Evolutionary conservation across 2,113 vertebrate genomes (phyloP), one percentile per base, ranked within the genome.

Genomic region (Montifringilla adamsi): DNA sequence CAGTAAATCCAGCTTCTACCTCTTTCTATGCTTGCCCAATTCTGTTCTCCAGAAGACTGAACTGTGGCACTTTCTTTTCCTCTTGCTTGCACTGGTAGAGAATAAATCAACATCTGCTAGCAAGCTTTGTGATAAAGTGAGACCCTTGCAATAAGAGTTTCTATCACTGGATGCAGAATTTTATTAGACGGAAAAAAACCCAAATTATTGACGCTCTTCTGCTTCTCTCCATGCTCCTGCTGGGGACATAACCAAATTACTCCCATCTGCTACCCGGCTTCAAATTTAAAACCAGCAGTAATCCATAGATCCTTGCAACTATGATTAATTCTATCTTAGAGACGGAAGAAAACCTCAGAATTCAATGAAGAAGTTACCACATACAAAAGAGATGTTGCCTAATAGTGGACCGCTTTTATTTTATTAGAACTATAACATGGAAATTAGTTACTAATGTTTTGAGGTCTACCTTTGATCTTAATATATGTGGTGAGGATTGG

Each of bases 361-460:
- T 94, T 93, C 90, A 96, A 96, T 95, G 80, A 87, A 94, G 55
- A 74, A 92, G 35, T 92, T 90, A 92, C 96, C 87, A 91, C 93
- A 95, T 89, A 89, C 91, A 96, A 94, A 96, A 94, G 76, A 96
- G 56, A 74, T 67, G 56, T 96, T 97, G 94, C 94, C 69, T 72
- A 93, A 94, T 81, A 88, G 35, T 64, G 60, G 47, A 26, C 41
- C 0, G 2, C 76, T 96, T 94, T 86, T 81, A 88, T 95, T 96
- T 97, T 94, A 96, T 91, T 97, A 93, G 93, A 89, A 96, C 55
- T 97, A 84, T 84, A 96, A 94, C 69, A 89, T 76, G 88, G 85
- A 96, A 93, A 90, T 96, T 94, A 93, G 79, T 93, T 95, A 88
- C 73, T 92, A 96, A 93, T 84, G 93, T 94, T 96, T 95, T 96